phyloP scores from a whole-genome alignment of 2,797 vertebrate species.

The Falco cherrug region DNA sequence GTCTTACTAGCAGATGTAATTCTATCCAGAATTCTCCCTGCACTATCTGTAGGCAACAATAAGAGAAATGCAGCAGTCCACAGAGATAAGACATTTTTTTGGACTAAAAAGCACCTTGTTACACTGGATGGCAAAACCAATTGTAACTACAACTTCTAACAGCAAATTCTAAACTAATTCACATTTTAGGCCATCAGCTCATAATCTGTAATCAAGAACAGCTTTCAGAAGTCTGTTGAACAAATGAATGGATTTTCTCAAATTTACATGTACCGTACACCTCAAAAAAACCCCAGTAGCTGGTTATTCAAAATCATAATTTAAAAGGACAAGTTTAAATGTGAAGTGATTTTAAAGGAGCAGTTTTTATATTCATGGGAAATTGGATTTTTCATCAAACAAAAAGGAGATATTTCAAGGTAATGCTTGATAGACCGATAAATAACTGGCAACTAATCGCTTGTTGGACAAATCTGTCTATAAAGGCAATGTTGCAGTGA shows the following conservation, averaged over 20 bases:
- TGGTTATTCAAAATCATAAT: slow-evolving; percentile 46
- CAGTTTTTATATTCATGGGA: slow-evolving; percentile 11
- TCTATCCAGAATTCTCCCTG: slow-evolving; percentile 18
- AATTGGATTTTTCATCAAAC: slow-evolving; percentile 28
- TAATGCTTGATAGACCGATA: not conserved
- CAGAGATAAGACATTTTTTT: not conserved
- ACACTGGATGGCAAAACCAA: not conserved
- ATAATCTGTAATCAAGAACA: slow-evolving; percentile 43
- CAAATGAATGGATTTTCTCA: slow-evolving; percentile 58
- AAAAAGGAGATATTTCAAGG: not conserved
- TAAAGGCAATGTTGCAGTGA: not conserved
- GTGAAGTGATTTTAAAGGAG: slow-evolving; percentile 57
- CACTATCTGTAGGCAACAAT: not conserved
- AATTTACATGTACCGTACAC: not conserved
- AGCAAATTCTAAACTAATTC: slow-evolving; percentile 11
- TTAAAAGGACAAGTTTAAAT: slow-evolving; percentile 46
- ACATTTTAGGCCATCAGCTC: slow-evolving; percentile 8
- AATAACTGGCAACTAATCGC: not conserved
- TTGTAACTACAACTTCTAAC: not conserved
- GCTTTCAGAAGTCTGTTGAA: slow-evolving; percentile 60
- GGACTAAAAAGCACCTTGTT: not conserved
- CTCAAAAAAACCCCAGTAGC: slow-evolving; percentile 28
- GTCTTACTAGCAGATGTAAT: slow-evolving; percentile 17
- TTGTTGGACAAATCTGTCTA: not conserved
- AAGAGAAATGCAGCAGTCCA: slow-evolving; percentile 5